Percentiles rank a stretch among this genome's conserved stretches.
Evolutionary conservation across 2,888 invertebrate species (phyloP).

Genomic region (Drosophila anomalata): DNA sequence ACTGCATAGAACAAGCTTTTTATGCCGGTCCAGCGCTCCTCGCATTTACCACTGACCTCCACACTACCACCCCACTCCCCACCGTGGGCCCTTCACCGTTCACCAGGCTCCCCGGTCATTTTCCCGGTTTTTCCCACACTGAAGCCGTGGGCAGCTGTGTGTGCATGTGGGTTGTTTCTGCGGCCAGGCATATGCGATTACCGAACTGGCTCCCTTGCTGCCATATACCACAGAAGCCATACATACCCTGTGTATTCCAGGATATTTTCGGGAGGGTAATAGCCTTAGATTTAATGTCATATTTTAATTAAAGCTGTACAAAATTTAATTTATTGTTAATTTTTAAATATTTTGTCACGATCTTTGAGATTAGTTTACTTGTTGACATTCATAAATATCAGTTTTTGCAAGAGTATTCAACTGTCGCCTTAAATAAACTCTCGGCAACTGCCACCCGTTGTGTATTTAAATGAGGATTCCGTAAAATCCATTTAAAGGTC

Average conservation of each 20-base stretch:
- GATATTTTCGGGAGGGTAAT: not conserved
- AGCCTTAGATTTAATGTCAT: not conserved
- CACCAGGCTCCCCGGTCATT: not conserved
- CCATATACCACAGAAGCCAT: slow-evolving; percentile 41
- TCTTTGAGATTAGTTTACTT: too few relatives aligned
- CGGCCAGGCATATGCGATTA: slow-evolving; percentile 69
- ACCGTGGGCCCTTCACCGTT: not conserved
- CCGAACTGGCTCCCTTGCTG: slow-evolving; percentile 44
- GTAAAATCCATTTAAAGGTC: slow-evolving; percentile 70
- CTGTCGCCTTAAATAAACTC: not conserved
- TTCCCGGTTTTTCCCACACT: slow-evolving; percentile 12
- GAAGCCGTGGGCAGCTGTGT: slow-evolving; percentile 39
- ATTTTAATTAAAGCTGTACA: not conserved
- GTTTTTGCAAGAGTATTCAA: slow-evolving; percentile 38
- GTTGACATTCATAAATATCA: too few relatives aligned
- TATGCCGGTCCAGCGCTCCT: slow-evolving; percentile 55
- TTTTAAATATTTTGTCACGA: not conserved
- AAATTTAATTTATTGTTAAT: not conserved
- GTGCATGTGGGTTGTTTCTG: slow-evolving; percentile 55
- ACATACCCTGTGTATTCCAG: slow-evolving; percentile 28
- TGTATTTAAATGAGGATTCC: slow-evolving; percentile 67
- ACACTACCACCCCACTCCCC: not conserved
- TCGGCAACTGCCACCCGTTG: slow-evolving; percentile 47
- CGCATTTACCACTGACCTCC: slow-evolving; percentile 42
- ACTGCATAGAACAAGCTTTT: slow-evolving; percentile 78